A percentile compares a stretch with the other conserved stretches of the same genome.
Conservation (phyloP, 2,797 vertebrate species). For the Acrossocheilus wenchowensis region DNA sequence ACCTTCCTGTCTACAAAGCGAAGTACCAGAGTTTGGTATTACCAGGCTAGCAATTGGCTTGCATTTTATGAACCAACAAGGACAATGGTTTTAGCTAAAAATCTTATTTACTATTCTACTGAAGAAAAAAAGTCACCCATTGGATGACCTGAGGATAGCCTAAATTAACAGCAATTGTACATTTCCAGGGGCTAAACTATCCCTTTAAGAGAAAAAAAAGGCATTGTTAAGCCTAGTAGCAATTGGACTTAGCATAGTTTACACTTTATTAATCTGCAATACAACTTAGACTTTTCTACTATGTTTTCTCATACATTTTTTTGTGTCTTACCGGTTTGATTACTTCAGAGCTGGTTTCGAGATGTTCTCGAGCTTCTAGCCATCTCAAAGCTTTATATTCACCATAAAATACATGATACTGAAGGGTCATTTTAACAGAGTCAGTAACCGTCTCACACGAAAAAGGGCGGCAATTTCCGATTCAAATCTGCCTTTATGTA, state of each 20-base stretch:
- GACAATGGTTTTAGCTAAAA: too few species aligned
- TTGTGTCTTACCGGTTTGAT: neutral
- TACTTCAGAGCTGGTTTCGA: neutral
- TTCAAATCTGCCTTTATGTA: neutral
- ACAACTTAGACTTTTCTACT: neutral
- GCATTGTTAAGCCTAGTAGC: neutral
- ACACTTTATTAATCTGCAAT: neutral
- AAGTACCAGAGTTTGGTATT: too few species aligned
- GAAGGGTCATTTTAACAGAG: neutral
- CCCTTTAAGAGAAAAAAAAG: too few species aligned
- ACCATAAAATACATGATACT: neutral
- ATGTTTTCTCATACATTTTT: too few species aligned
- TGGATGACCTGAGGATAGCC: neutral
- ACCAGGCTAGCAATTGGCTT: too few species aligned
- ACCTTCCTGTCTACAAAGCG: too few species aligned
- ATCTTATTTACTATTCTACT: too few species aligned
- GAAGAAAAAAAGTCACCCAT: neutral
- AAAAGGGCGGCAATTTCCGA: neutral
- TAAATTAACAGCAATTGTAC: too few species aligned
- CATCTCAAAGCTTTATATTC: neutral
- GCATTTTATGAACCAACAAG: too few species aligned
- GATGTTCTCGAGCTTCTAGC: too few species aligned
- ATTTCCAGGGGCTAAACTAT: too few species aligned
- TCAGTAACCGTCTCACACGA: neutral
- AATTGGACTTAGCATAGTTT: neutral